Evolutionary conservation across 2,888 invertebrate genomes (phyloP).

Genomic region (Copidosoma aretas): DNA sequence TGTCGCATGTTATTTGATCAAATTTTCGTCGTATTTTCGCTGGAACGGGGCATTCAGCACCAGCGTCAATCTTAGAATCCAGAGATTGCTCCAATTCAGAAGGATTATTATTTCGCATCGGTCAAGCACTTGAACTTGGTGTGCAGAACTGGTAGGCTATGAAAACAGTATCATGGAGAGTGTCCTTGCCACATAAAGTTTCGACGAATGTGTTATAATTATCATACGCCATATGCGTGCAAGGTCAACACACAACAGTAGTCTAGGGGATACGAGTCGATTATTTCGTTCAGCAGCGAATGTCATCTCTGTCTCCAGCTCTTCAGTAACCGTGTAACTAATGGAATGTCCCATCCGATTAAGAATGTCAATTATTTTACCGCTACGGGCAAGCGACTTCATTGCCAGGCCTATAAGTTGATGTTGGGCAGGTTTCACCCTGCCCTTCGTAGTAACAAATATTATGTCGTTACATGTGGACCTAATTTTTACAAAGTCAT

Average conservation of each 20-base stretch:
- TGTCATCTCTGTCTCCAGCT: slow-evolving; percentile 40
- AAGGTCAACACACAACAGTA: not conserved
- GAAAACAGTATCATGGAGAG: not conserved
- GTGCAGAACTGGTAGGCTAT: too few relatives aligned
- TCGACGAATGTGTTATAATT: not conserved
- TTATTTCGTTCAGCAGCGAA: too few relatives aligned
- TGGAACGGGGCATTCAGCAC: too few relatives aligned
- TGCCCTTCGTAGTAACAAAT: slow-evolving; percentile 19
- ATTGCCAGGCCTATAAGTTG: slow-evolving; percentile 22
- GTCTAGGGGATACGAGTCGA: too few relatives aligned
- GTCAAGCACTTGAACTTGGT: too few relatives aligned
- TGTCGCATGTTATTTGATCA: too few relatives aligned
- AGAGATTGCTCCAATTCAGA: too few relatives aligned
- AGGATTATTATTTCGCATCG: too few relatives aligned
- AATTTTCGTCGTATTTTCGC: too few relatives aligned
- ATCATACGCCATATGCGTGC: not conserved
- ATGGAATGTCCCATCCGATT: slow-evolving; percentile 9
- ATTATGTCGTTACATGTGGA: slow-evolving; percentile 8
- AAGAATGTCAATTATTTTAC: slow-evolving; percentile 22
- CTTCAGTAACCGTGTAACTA: slow-evolving; percentile 30
- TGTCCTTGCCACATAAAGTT: not conserved
- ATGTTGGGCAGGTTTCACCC: slow-evolving; percentile 28
- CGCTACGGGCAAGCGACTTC: slow-evolving; percentile 24
- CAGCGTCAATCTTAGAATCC: too few relatives aligned
- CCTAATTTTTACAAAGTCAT: too few relatives aligned